Percentiles rank a stretch among this genome's conserved stretches.
Conservation (phyloP, 1,140 invertebrate genomes). For the Drosophila chauvacae region DNA sequence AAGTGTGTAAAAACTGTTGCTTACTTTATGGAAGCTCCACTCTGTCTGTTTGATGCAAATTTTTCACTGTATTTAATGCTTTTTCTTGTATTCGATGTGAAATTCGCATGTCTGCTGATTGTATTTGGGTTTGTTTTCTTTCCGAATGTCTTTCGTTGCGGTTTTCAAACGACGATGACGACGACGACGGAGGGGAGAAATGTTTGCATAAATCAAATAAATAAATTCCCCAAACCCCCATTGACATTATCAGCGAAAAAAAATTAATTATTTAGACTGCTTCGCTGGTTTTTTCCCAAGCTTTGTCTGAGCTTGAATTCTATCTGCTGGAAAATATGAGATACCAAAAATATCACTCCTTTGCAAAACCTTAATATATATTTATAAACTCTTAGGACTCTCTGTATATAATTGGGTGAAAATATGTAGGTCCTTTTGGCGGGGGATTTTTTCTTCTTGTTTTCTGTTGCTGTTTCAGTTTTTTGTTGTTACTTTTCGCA, state of each 20-base stretch:
- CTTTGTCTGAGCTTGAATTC: not conserved
- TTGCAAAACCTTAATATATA: not conserved
- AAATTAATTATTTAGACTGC: constrained; percentile 2
- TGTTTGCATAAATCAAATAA: constrained; percentile 38
- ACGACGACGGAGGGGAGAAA: not conserved
- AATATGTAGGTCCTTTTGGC: constrained; percentile 21
- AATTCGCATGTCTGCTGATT: constrained; percentile 31
- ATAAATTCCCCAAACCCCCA: constrained; percentile 12
- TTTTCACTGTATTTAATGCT: constrained; percentile 10
- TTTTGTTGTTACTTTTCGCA: constrained; percentile 1
- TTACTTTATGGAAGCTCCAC: not conserved
- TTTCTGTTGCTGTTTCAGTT: constrained; percentile 1
- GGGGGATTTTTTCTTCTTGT: not conserved
- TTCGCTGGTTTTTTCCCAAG: constrained; percentile 2
- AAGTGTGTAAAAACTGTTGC: too few relatives aligned
- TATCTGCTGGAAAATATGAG: not conserved
- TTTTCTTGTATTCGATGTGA: constrained; percentile 25
- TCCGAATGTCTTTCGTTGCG: constrained; percentile 25
- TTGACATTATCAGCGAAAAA: constrained; percentile 10
- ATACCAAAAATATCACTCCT: not conserved
- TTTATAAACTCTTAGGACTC: not conserved
- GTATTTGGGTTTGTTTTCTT: constrained; percentile 32
- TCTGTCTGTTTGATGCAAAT: constrained; percentile 25
- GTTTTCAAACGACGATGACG: constrained; percentile 6
- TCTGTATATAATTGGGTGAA: constrained; percentile 15